These are phyloP conservation scores for Proteles cristata DNA, from an alignment of 2,113 vertebrate species.

Conservation along the genomic window DNA sequence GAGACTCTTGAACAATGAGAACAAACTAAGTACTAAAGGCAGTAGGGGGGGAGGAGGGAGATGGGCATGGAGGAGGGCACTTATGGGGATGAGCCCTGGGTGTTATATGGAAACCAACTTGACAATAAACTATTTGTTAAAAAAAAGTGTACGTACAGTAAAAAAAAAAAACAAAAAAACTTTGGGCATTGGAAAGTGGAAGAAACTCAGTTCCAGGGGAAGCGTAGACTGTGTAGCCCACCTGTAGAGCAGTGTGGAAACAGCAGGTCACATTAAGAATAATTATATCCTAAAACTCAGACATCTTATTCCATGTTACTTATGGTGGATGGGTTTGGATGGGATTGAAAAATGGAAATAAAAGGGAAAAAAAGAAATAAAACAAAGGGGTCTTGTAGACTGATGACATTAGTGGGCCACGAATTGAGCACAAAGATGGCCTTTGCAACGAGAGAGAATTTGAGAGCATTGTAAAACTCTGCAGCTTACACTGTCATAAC, in stretches of 20 bases:
- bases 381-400: background rate
- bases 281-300: background rate
- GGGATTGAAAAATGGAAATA: background rate
- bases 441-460: background rate
- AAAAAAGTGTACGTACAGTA: background rate
- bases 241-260: background rate
- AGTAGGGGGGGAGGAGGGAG: too few relatives aligned
- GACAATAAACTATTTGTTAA: too few relatives aligned
- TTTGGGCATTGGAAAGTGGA: background rate
- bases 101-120: too few relatives aligned
- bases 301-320: background rate
- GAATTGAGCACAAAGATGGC: background rate
- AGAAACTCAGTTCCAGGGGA: background rate
- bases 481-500: background rate
- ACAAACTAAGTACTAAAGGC: too few relatives aligned
- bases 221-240: background rate
- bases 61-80: too few relatives aligned
- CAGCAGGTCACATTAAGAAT: background rate
- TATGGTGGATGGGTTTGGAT: background rate
- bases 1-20: too few relatives aligned
- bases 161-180: background rate
- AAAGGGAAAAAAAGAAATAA: background rate
- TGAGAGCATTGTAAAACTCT: background rate
- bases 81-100: too few relatives aligned
- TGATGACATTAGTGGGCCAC: background rate